A percentile compares a stretch with the other conserved stretches of the same genome.
phyloP scores from a whole-genome alignment of 2,797 vertebrate genomes.

The Carcharodon carcharias region DNA sequence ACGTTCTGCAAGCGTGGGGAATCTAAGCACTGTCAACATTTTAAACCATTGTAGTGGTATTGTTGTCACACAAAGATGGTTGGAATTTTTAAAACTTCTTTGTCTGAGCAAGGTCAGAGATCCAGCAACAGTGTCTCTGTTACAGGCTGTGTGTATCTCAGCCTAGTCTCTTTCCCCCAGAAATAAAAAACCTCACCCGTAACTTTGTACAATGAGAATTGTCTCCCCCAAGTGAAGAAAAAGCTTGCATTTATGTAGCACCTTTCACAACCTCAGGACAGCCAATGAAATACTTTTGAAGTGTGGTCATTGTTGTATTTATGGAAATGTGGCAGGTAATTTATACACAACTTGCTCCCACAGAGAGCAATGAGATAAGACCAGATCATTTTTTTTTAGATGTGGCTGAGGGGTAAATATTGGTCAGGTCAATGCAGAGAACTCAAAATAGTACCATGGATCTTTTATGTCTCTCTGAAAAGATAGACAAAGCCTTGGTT shows the following conservation, averaged over 20 bases:
- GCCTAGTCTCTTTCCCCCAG: background rate
- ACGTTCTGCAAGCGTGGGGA: background rate
- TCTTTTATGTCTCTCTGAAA: background rate
- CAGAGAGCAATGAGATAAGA: background rate
- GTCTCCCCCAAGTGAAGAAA: background rate
- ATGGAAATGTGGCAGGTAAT: background rate
- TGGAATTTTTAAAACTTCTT: background rate
- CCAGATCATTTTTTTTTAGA: background rate
- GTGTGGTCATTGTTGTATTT: background rate
- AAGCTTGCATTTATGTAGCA: background rate
- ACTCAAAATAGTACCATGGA: background rate
- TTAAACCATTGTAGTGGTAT: background rate
- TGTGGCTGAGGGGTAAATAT: background rate
- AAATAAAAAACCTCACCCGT: background rate
- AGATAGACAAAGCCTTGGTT: background rate
- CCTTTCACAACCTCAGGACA: background rate
- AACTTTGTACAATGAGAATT: background rate
- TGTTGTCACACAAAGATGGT: background rate
- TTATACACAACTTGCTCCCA: too few species aligned
- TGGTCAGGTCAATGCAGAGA: background rate
- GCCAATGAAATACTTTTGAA: background rate
- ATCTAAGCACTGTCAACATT: background rate
- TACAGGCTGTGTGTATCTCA: background rate
- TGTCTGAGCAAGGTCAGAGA: background rate
- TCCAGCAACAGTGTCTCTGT: background rate